A percentile compares a stretch with the other conserved stretches of the same genome.
These are phyloP conservation scores for Aratinga solstitialis DNA, from an alignment of 2,797 vertebrate genomes.

Conservation along the genomic window DNA sequence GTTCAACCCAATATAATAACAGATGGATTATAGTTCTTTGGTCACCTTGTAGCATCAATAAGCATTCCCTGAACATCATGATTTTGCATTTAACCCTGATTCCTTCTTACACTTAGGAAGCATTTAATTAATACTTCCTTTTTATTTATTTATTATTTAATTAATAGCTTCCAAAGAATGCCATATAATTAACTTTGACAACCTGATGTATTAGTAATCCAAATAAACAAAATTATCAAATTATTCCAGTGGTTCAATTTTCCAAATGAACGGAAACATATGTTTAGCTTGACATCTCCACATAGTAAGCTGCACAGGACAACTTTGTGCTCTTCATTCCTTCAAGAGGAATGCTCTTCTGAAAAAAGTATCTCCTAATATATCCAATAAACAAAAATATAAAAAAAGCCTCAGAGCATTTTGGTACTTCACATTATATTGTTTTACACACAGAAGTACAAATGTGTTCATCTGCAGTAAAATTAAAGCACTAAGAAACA, in stretches of 20 bases:
- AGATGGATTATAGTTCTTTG: background rate
- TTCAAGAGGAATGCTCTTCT: background rate
- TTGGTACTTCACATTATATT: background rate
- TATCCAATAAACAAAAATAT: background rate
- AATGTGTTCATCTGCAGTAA: background rate
- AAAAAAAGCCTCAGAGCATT: background rate
- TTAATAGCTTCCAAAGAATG: background rate
- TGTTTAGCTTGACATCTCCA: background rate
- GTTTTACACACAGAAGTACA: background rate
- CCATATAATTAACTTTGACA: background rate
- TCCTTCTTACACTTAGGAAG: background rate
- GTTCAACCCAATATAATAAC: background rate
- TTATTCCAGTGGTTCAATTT: background rate
- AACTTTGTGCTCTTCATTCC: background rate
- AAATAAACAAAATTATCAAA: background rate
- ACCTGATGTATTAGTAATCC: background rate
- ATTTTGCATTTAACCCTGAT: background rate
- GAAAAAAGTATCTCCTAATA: background rate
- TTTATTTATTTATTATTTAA: too few species aligned
- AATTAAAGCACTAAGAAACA: background rate
- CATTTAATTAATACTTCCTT: background rate
- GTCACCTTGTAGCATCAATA: background rate
- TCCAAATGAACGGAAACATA: background rate
- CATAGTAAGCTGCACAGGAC: background rate
- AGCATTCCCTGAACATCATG: background rate